Percentiles rank a stretch among this genome's conserved stretches.
Evolutionary conservation across 2,113 vertebrate species (phyloP).

Genomic region (Noctilio leporinus): DNA sequence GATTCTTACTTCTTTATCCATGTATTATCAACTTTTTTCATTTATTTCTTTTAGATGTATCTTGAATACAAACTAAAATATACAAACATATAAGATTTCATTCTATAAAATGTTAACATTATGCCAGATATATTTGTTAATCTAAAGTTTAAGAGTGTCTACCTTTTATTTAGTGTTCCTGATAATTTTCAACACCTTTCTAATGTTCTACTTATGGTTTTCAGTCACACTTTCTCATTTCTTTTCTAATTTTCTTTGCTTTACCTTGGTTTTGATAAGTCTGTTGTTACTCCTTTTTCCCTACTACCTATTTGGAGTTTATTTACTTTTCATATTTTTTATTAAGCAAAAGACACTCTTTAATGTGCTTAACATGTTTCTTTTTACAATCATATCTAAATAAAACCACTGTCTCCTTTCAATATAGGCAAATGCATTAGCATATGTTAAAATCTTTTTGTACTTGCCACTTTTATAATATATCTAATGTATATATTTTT

Average conservation of each 20-base stretch:
- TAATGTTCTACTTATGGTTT: background rate
- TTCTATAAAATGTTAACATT: background rate
- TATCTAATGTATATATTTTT: background rate
- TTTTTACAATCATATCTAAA: background rate
- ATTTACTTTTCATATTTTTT: background rate
- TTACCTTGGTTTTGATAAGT: background rate
- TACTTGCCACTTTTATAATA: background rate
- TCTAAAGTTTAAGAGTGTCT: background rate
- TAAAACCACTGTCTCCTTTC: background rate
- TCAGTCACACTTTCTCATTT: background rate
- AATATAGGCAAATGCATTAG: background rate
- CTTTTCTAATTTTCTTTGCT: background rate
- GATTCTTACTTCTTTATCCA: background rate
- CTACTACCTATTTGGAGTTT: background rate
- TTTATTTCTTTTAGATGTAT: background rate
- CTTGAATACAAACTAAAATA: background rate
- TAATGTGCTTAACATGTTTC: background rate
- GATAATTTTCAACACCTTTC: background rate
- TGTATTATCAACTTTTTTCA: background rate
- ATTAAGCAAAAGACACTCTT: background rate
- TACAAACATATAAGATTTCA: background rate
- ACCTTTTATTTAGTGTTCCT: background rate
- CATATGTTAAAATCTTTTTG: background rate
- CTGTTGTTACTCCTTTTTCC: background rate
- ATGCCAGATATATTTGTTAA: background rate